Evolutionary conservation across 2,888 invertebrate species (phyloP).

Genomic region (Hydraecia micacea): DNA sequence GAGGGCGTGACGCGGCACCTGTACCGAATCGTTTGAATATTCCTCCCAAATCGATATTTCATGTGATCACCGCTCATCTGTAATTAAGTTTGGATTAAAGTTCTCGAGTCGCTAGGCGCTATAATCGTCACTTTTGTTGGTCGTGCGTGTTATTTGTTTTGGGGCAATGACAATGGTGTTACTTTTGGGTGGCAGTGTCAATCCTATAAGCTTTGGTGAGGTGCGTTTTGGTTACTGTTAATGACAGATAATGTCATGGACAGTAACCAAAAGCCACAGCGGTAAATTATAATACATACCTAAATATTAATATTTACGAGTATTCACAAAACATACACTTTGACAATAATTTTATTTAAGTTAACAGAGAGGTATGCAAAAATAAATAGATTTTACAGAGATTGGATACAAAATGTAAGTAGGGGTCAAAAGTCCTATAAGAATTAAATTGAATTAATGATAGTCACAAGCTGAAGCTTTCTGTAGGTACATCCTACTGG

Average conservation of each 20-base stretch:
- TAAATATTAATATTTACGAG: no score
- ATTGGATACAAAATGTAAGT: no score
- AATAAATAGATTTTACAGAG: no score
- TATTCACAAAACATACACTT: no score
- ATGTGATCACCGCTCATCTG: constrained; percentile 82
- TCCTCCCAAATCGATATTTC: constrained; percentile 88
- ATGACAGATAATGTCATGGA: background rate
- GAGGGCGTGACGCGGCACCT: constrained; percentile 85
- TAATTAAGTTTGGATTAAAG: constrained; percentile 87
- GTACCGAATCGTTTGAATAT: constrained; percentile 83
- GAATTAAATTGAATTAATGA: no score
- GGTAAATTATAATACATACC: no score
- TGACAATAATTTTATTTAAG: no score
- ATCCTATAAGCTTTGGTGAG: constrained; percentile 22
- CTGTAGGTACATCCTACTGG: background rate
- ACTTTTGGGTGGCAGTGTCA: constrained; percentile 50
- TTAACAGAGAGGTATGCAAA: no score
- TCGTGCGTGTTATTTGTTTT: constrained; percentile 66
- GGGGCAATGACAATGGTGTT: constrained; percentile 48
- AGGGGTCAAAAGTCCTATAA: no score
- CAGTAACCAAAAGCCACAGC: background rate
- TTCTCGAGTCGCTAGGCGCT: constrained; percentile 83
- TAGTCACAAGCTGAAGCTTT: background rate
- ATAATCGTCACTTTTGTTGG: constrained; percentile 79
- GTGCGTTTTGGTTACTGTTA: background rate